These are phyloP conservation scores for Chaetodon auriga DNA, from an alignment of 2,113 vertebrate species.

Conservation along the genomic window DNA sequence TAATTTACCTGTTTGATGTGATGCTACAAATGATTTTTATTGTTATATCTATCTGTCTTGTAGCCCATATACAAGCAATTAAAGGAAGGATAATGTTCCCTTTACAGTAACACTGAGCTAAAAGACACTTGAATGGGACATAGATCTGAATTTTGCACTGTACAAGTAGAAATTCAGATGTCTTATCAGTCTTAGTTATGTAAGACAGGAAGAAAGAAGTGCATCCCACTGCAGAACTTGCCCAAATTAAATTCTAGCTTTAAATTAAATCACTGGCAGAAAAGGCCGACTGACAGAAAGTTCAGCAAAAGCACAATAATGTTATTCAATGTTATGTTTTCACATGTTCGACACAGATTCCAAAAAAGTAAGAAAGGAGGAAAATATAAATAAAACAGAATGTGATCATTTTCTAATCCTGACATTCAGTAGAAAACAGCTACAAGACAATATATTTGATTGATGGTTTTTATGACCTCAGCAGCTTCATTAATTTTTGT, in stretches of 20 bases:
- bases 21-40: background rate
- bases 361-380: no score
- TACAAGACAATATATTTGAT: no score
- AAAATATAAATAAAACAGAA: no score
- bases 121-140: background rate
- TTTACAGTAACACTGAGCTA: background rate
- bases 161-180: background rate
- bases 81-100: background rate
- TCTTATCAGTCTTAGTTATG: background rate
- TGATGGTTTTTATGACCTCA: no score
- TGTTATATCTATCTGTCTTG: background rate
- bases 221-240: background rate
- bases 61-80: background rate
- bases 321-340: background rate
- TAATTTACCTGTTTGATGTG: constrained; percentile 44
- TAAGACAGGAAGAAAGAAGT: background rate
- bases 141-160: background rate
- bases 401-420: no score
- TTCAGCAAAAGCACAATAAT: background rate
- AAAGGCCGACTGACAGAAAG: background rate
- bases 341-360: background rate
- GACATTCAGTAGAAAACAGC: no score
- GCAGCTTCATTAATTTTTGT: no score
- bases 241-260: background rate
- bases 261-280: background rate